Evolutionary conservation across 2,113 vertebrate genomes (phyloP), one percentile per base, ranked within the genome.

Genomic region (Rhynchopsitta pachyrhyncha): DNA sequence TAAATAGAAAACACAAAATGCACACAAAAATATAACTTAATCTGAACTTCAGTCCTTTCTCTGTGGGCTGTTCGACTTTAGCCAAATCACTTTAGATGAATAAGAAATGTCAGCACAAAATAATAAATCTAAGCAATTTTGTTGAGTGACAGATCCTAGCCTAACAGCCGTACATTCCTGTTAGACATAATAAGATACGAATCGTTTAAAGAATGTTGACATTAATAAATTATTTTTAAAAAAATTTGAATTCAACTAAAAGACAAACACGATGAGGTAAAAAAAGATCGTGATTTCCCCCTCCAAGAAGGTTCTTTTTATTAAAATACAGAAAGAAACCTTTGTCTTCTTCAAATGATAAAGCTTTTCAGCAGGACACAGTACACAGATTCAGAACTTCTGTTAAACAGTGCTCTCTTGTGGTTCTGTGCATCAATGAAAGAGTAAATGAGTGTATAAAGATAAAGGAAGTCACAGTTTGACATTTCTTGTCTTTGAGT

Each of bases 391-490:
- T 37, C 84, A 95, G 64, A 97, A 97, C 42, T 92, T 97, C 92
- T 98, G 93, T 97, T 97, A 96, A 97, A 98, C 97, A 98, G 97
- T 95, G 95, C 98, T 97, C 98, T 98, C 98, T 98, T 97, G 98
- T 98, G 98, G 98, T 89, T 88, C 73, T 79, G 67, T 67, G 59
- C 70, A 76, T 73, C 84, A 92, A 10, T 82, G 74, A 88, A 93
- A 94, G 88, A 92, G 27, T 88, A 93, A 97, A 97, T 89, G 69
- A 59, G 24, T 84, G 19, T 42, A 59, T 27, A 88, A 59, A 67
- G 60, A 80, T 93, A 81, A 90, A 80, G 41, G 29, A 92, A 92
- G 64, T 55, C 67, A 70, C 11, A 70, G 62, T 35, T 7, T 78
- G 63, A 92, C 90, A 93, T 55, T 41, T 91, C 71, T 88, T 73